A percentile compares a stretch with the other conserved stretches of the same genome.
phyloP scores from a whole-genome alignment of 2,113 vertebrate species.

The Myotis lucifugus region DNA sequence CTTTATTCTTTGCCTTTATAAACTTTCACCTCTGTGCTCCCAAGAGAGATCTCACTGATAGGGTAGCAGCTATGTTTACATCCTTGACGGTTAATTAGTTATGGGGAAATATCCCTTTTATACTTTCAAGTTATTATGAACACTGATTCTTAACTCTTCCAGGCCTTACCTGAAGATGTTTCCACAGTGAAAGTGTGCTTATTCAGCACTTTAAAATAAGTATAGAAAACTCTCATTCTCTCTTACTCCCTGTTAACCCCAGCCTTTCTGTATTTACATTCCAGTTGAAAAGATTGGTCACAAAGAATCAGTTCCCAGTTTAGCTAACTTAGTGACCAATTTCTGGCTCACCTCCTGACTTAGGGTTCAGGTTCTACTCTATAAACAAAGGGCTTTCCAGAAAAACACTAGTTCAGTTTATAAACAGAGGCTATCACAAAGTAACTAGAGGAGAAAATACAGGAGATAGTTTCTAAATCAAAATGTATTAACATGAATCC shows the following conservation, averaged over 20 bases:
- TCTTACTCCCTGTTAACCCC: not conserved
- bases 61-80: not conserved
- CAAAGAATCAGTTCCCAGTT: slow-evolving; percentile 53
- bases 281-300: slow-evolving; percentile 50
- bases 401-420: slow-evolving; percentile 61
- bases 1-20: slow-evolving; percentile 42
- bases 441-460: not conserved
- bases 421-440: slow-evolving; percentile 23
- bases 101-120: not conserved
- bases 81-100: not conserved
- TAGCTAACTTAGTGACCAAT: slow-evolving; percentile 48
- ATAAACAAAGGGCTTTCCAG: slow-evolving; percentile 49
- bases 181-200: slow-evolving; percentile 26
- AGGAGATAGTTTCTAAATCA: not conserved
- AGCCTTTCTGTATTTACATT: slow-evolving; percentile 21
- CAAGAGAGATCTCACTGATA: slow-evolving; percentile 1
- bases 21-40: slow-evolving; percentile 18
- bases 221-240: slow-evolving; percentile 38
- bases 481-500: not conserved
- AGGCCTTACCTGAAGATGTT: slow-evolving; percentile 20
- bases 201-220: slow-evolving; percentile 46
- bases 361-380: slow-evolving; percentile 51
- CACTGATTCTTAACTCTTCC: slow-evolving; percentile 6
- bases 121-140: slow-evolving; percentile 21
- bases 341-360: slow-evolving; percentile 53